phyloP scores from a whole-genome alignment of 2,113 vertebrate genomes.

The Polyodon spathula region DNA sequence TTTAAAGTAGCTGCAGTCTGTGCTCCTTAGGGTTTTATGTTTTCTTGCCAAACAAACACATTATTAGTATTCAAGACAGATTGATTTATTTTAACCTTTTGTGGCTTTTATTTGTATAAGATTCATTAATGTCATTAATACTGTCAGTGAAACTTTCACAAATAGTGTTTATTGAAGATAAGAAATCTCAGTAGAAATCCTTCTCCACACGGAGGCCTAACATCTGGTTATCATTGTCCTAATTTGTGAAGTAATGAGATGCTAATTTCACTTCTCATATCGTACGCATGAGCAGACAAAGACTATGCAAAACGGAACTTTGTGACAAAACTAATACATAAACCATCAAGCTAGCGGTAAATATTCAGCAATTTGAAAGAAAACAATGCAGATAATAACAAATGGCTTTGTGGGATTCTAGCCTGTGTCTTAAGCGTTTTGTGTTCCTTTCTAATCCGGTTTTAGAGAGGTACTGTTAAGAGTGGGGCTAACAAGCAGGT shows the following conservation, averaged over 20 bases:
- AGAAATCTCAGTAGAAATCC: constrained; percentile 50
- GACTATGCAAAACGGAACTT: constrained; percentile 62
- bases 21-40: no score
- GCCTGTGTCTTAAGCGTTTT: constrained; percentile 38
- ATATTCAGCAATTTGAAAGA: constrained; percentile 48
- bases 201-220: constrained; percentile 56
- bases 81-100: constrained; percentile 9
- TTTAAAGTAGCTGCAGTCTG: no score
- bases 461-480: constrained; percentile 47
- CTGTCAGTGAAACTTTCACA: constrained; percentile 38
- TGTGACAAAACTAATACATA: constrained; percentile 75
- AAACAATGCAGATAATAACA: constrained; percentile 37
- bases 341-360: constrained; percentile 65
- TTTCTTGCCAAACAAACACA: no score
- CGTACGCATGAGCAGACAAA: constrained; percentile 70
- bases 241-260: constrained; percentile 90
- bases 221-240: constrained; percentile 83
- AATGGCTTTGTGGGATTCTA: constrained; percentile 33
- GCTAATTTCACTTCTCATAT: constrained; percentile 81
- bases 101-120: constrained; percentile 12
- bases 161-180: constrained; percentile 46
- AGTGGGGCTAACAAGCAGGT: no score
- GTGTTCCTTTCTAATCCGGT: constrained; percentile 40
- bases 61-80: neutral
- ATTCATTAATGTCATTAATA: constrained; percentile 31